These are phyloP conservation scores for Sylvia atricapilla DNA, from an alignment of 2,113 vertebrate species.

Conservation along the genomic window DNA sequence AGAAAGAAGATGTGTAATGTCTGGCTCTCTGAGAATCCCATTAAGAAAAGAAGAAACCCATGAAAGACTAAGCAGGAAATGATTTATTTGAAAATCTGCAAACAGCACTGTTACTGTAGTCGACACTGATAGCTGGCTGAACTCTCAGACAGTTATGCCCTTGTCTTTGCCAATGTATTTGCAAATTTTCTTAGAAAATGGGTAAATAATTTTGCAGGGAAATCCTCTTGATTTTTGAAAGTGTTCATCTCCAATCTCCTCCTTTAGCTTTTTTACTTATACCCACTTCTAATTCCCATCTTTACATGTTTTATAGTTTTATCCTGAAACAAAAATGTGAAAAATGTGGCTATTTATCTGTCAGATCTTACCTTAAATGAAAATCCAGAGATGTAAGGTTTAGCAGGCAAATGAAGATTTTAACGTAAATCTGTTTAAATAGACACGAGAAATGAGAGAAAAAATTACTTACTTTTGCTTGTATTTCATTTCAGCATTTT, in stretches of 20 bases:
- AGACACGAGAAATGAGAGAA: background rate
- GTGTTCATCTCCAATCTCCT: background rate
- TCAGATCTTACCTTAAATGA: background rate
- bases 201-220: background rate
- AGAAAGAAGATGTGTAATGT: background rate
- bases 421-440: background rate
- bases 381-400: background rate
- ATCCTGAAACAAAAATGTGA: background rate
- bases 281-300: background rate
- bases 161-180: background rate
- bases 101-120: background rate
- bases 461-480: background rate
- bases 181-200: background rate
- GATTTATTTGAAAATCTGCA: background rate
- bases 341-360: background rate
- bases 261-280: background rate
- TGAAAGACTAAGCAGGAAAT: background rate
- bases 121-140: background rate
- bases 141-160: background rate
- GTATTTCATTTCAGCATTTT: background rate
- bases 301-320: background rate
- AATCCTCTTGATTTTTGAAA: background rate
- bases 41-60: background rate
- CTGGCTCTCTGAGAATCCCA: background rate
- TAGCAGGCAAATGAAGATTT: background rate